These are phyloP conservation scores for Pycnomerus fuliginosus DNA, from an alignment of 2,888 invertebrate species.

Conservation along the genomic window DNA sequence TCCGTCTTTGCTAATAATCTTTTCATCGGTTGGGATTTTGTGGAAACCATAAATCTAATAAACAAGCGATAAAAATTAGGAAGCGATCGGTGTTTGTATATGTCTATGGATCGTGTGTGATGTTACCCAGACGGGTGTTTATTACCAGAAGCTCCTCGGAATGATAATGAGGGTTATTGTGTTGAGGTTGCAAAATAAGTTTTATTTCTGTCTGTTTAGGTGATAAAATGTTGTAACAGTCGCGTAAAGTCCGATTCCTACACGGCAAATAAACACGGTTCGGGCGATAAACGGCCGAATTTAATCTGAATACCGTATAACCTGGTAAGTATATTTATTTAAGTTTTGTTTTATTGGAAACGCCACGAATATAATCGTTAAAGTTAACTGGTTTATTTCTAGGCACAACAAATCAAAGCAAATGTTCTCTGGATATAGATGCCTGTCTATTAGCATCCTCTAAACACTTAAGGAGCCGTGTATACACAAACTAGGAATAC, in stretches of 20 bases:
- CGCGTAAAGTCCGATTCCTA: constrained; percentile 21
- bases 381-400: constrained; percentile 31
- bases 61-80: constrained; percentile 34
- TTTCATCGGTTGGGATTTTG: constrained; percentile 24
- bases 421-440: constrained; percentile 46
- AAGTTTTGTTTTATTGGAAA: constrained; percentile 30
- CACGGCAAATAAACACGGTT: constrained; percentile 6
- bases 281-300: constrained; percentile 24
- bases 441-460: constrained; percentile 48
- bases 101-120: constrained; percentile 32
- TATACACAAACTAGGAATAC: constrained; percentile 50
- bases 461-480: constrained; percentile 48
- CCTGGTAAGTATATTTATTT: constrained; percentile 30
- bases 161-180: neutral
- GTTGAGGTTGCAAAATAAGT: constrained; percentile 12
- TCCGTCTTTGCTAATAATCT: constrained; percentile 26
- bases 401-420: constrained; percentile 36
- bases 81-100: constrained; percentile 33
- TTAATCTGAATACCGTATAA: constrained; percentile 25
- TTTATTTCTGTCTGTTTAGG: constrained; percentile 15
- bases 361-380: constrained; percentile 26
- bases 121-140: constrained; percentile 29
- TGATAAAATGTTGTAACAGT: constrained; percentile 15
- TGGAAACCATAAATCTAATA: constrained; percentile 30
- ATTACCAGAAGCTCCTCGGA: constrained; percentile 12